Base-by-base conservation (phyloP, 2,797 vertebrate genomes). In the Alca torda region DNA sequence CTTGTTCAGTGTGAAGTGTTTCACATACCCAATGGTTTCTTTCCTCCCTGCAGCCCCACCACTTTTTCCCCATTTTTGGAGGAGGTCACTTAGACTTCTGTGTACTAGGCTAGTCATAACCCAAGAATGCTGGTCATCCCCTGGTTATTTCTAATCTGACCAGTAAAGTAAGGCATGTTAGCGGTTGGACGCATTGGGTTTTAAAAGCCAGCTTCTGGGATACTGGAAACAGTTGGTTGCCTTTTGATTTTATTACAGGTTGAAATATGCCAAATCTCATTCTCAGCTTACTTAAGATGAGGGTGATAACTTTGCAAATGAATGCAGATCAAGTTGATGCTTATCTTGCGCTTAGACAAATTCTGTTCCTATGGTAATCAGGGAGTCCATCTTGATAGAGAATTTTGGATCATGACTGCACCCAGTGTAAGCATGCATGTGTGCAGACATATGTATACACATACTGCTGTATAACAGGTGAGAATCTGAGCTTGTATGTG, bases 161-260 rank as follows among this genome's bases (percentile, higher is more conserved):
- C 51, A 78, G 46, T 95, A 75, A 43, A 1, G 1, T 72, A 37
- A 61, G 16, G 16, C 50, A 51, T 51, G 16, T n/a, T 84, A 70
- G 13, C 46, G 18, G 11, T 56, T 90, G 41, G 45, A 72, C 78
- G n/a, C n/a, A 59, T 48, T 25, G 39, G 11, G 2, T 43, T 93
- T 86, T 54, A n/a, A 81, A 83, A 73, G 37, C 26, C 8, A 39
- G 20, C 14, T 57, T 65, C 33, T 88, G 59, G 50, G 53, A 45
- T 35, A 51, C 33, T 59, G 43, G 13, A 64, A 84, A 41, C 25
- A 61, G 26, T 59, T 77, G 43, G 13, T 74, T 90, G 56, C 43
- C 35, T 94, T 93, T 84, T 88, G 64, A 63, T 90, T 84, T 93
- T 90, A 50, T 92, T 96, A 37, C 63, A 80, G 43, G 41, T 92